Evolutionary conservation across 2,888 invertebrate species (phyloP).

Genomic region (Rhamphomyia laevipes): DNA sequence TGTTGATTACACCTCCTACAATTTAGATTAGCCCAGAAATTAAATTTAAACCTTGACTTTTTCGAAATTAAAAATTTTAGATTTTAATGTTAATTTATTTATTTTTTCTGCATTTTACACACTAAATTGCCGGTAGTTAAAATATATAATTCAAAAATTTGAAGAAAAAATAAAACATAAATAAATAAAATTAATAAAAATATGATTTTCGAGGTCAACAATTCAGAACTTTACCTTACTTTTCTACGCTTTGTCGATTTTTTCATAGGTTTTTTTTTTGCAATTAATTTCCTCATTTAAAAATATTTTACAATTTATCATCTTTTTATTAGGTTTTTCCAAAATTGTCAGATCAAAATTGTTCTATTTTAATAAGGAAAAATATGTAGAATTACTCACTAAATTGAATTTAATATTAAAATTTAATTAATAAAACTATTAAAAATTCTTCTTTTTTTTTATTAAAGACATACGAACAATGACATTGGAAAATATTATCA

Average conservation of each 20-base stretch:
- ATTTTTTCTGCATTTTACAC: too few relatives aligned
- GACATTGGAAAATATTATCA: slow-evolving; percentile 62
- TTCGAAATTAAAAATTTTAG: too few relatives aligned
- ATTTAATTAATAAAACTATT: neutral
- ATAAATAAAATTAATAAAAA: neutral
- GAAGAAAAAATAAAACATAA: neutral
- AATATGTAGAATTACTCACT: too few relatives aligned
- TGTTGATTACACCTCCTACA: too few relatives aligned
- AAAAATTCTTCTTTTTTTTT: neutral
- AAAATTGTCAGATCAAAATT: neutral
- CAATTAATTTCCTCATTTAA: neutral
- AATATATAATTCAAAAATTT: too few relatives aligned
- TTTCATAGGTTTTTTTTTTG: too few relatives aligned
- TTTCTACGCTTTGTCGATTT: too few relatives aligned
- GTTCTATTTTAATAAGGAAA: neutral
- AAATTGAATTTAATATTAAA: neutral
- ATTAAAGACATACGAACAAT: slow-evolving; percentile 41
- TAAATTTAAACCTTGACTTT: too few relatives aligned
- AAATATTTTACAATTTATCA: neutral
- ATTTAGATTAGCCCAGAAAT: too few relatives aligned
- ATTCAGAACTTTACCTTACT: too few relatives aligned
- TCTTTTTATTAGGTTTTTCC: neutral
- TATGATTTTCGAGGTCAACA: neutral
- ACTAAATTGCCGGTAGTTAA: too few relatives aligned
- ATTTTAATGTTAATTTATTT: too few relatives aligned